These are phyloP conservation scores for Orchesella cincta DNA, from an alignment of 1,140 invertebrate genomes.

Conservation along the genomic window DNA sequence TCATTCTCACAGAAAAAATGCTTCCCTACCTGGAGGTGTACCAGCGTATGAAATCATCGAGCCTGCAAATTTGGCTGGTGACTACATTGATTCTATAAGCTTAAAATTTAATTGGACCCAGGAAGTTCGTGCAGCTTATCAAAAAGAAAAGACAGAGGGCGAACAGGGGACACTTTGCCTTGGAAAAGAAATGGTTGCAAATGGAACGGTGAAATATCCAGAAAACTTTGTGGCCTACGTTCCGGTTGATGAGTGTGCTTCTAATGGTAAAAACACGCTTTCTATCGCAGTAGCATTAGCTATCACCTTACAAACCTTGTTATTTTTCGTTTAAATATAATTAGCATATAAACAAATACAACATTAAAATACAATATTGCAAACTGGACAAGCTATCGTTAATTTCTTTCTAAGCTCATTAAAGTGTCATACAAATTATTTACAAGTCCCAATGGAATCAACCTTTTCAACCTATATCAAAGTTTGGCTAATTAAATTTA, in stretches of 20 bases:
- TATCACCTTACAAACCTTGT: neutral
- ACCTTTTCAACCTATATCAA: neutral
- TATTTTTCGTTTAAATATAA: too few species aligned
- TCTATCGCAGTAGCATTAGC: too few species aligned
- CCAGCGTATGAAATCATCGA: neutral
- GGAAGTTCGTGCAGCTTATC: neutral
- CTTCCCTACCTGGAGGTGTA: neutral
- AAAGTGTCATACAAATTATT: neutral
- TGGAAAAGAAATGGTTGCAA: neutral
- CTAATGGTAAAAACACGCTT: too few species aligned
- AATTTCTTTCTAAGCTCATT: neutral
- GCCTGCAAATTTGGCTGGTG: slow-evolving; percentile 9
- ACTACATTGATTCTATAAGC: neutral
- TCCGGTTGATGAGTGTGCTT: neutral
- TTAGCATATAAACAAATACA: too few species aligned
- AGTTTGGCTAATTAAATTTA: too few species aligned
- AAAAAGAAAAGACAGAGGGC: neutral
- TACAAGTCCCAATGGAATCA: neutral
- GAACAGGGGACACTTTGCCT: neutral
- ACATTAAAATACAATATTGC: too few species aligned
- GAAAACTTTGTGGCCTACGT: neutral
- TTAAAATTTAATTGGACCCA: neutral
- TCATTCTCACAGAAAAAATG: too few species aligned
- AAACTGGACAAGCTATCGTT: neutral
- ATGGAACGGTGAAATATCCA: neutral